Base-by-base conservation (phyloP, 1,140 invertebrate species). In the Caerostris extrusa region DNA sequence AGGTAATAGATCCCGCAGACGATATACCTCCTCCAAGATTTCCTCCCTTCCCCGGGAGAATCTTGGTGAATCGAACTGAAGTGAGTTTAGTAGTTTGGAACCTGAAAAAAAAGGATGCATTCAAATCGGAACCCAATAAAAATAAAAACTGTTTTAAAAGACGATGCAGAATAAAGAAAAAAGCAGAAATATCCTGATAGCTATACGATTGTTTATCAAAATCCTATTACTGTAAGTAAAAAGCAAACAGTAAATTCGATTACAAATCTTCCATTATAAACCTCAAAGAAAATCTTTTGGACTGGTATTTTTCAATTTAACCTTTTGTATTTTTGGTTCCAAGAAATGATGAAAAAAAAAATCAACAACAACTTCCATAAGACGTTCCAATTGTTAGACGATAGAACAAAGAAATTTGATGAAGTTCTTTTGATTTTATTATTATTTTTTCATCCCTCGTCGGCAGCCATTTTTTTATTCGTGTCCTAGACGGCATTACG, bases 151-250 rank as follows among this genome's bases (percentile, higher is more conserved):
- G 4, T 50, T 34, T 86, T 50, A 58, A 58, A 60, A 61, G 57
- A 61, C 10, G 58, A 61, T 69, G 55, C 34, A 34, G 34, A 34
- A 34, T 34, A 2, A 1, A 6, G 67, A 85, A 91, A 14, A 53
- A 91, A 56, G 58, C 0, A 34, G 2, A 34, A 34, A 34, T 34
- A 2, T 2, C 34, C 34, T 34, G 34, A 34, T 34, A 34, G 34
- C 2, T 34, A 34, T 34, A 34, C 90, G 56, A 85, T 91, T 91
- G 90, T 85, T 91, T 91, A 91, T 85, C 90, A 91, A 91, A 91
- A 83, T 91, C 60, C 71, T 91, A 91, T 91, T 91, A 91, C 58
- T 4, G n/a, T 83, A 56, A 85, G 81, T 91, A 91, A 91, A 85
- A 85, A 91, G 90, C 53, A 85, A 91, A 85, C 90, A 91, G 14